These are phyloP conservation scores for Berghia stephanieae DNA, from an alignment of 1,140 invertebrate genomes.

Conservation along the genomic window DNA sequence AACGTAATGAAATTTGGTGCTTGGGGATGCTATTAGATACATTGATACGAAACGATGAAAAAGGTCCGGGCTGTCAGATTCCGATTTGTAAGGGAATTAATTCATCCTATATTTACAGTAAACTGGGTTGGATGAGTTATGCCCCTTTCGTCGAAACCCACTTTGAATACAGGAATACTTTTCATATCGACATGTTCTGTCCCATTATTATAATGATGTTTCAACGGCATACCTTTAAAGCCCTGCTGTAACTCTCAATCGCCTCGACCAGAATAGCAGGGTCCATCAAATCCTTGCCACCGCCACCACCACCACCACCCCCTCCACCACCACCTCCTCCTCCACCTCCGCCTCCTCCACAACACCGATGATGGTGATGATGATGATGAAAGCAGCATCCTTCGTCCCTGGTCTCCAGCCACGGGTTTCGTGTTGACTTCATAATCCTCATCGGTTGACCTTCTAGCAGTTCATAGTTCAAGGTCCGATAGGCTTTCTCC, in stretches of 20 bases:
- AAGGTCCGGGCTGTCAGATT: too few relatives aligned
- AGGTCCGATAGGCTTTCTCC: conserved; percentile 28
- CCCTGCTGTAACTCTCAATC: conserved; percentile 26
- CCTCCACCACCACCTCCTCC: conserved; percentile 1
- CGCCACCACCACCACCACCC: background rate
- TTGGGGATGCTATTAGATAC: too few relatives aligned
- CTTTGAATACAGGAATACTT: too few relatives aligned
- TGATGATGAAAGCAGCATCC: conserved; percentile 28
- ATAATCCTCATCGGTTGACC: conserved; percentile 31
- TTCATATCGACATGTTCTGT: too few relatives aligned
- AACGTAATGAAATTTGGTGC: too few relatives aligned
- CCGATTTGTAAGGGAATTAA: too few relatives aligned
- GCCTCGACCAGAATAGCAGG: conserved; percentile 24
- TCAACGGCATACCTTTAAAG: conserved; percentile 26
- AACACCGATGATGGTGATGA: conserved; percentile 21
- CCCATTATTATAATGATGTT: too few relatives aligned
- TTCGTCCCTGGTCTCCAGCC: conserved; percentile 25
- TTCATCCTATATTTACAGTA: too few relatives aligned
- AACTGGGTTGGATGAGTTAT: too few relatives aligned
- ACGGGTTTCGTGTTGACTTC: conserved; percentile 33
- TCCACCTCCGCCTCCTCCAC: background rate
- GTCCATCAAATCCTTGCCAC: conserved; percentile 26
- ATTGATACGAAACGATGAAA: too few relatives aligned
- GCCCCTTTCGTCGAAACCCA: too few relatives aligned
- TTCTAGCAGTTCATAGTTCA: conserved; percentile 31